Base-by-base conservation (phyloP, 2,797 vertebrate genomes). In the Notolepis coatsorum region DNA sequence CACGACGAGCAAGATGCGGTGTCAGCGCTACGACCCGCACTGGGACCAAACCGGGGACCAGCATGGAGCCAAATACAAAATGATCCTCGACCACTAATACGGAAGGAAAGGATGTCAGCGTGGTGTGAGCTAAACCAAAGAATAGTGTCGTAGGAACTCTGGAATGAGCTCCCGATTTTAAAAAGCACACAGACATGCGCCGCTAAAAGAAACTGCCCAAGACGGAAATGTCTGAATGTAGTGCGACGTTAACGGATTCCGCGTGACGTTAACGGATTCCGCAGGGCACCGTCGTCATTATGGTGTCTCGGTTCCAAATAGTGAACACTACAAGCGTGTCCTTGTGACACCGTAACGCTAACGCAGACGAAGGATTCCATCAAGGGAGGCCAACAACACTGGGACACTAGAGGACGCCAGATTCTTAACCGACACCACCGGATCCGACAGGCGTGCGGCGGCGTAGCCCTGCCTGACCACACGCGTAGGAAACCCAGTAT, bases 331-430 rank as follows among this genome's bases (percentile, higher is more conserved):
- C 24, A 13, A 12, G 18, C 25, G 15, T 79, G 62, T 69, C 61
- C 35, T n/a, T n/a, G n/a, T 25, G 23, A 45, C 25, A 33, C 60
- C n/a, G 76, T 75, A 70, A 61, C 59, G 72, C 69, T 75, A 66
- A 77, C 68, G 73, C 55, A 51, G 83, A 79, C 81, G 43, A 20
- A 61, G 13, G 68, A 70, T 73, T 78, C 58, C 48, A 17, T 37
- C 4, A 15, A n/a, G 21, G 17, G 24, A 42, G 21, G 24, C 61
- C 41, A 0, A 62, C 3, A 21, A 81, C 46, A 42, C 27, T 20
- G 25, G n/a, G 28, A 56, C 45, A 45, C 71, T 35, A 50, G 17
- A 27, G 25, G 56, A 78, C 65, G 7, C 47, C 24, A 1, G 46
- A 67, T 48, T 9, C 46, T 63, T 58, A 66, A 56, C 30, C 41